Evolutionary conservation across 2,797 vertebrate genomes (phyloP).

Genomic region (Morelia viridis): DNA sequence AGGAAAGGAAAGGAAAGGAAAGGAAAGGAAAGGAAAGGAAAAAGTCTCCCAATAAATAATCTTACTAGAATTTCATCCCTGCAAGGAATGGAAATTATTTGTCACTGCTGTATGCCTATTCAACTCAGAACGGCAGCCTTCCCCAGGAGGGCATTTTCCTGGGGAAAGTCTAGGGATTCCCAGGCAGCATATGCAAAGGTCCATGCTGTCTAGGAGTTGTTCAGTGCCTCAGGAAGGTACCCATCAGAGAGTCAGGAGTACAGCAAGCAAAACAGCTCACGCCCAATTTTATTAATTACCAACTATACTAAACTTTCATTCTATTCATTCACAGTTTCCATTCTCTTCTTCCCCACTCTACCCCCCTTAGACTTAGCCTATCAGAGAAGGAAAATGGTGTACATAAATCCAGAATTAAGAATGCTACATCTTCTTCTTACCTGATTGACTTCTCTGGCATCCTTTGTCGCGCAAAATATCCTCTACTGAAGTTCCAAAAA

Average conservation of each 20-base stretch:
- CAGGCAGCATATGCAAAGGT: neutral
- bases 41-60: neutral
- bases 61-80: neutral
- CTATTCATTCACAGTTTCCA: neutral
- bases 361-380: neutral
- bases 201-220: neutral
- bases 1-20: no score
- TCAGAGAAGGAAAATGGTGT: neutral
- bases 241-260: neutral
- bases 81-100: neutral
- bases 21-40: no score
- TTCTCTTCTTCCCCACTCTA: neutral
- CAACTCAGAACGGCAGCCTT: no score
- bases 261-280: neutral
- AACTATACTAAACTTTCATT: neutral
- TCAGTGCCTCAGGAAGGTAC: no score
- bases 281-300: neutral
- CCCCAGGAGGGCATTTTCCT: no score
- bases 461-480: conserved; percentile 87
- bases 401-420: neutral
- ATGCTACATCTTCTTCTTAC: conserved; percentile 69
- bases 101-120: no score
- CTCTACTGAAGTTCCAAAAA: conserved; percentile 87
- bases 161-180: no score
- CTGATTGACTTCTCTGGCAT: conserved; percentile 83